A percentile compares a stretch with the other conserved stretches of the same genome.
phyloP scores from a whole-genome alignment of 1,140 invertebrate genomes.

The Aphidius ervi region DNA sequence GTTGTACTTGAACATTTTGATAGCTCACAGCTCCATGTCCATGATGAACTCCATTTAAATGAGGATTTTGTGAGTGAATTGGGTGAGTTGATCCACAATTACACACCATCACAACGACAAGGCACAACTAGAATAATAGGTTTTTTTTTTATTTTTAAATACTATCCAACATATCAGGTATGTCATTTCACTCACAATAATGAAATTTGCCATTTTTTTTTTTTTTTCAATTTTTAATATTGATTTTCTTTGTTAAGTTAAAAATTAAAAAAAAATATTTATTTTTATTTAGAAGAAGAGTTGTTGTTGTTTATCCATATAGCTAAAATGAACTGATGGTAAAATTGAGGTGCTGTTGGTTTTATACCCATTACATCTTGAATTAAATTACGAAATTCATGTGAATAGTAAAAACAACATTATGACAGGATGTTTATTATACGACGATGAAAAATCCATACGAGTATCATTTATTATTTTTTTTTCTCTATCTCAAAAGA shows the following conservation, averaged over 20 bases:
- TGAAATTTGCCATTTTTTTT: not conserved
- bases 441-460: no score
- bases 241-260: no score
- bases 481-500: no score
- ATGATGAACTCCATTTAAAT: constrained; percentile 39
- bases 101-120: constrained; percentile 26
- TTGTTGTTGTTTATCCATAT: not conserved
- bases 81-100: constrained; percentile 30
- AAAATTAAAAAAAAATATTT: not conserved
- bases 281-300: not conserved
- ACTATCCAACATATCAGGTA: no score
- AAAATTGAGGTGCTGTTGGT: no score
- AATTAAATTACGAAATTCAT: no score
- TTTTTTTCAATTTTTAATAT: no score
- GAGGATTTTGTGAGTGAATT: constrained; percentile 34
- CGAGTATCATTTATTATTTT: no score
- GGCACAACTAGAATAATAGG: constrained; percentile 32
- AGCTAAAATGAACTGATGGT: not conserved
- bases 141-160: not conserved
- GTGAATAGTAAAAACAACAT: no score
- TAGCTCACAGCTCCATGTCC: constrained; percentile 43
- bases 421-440: no score
- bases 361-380: no score
- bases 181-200: not conserved
- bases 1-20: constrained; percentile 37